phyloP scores from a whole-genome alignment of 2,888 invertebrate species.

The Volucella zonaria region DNA sequence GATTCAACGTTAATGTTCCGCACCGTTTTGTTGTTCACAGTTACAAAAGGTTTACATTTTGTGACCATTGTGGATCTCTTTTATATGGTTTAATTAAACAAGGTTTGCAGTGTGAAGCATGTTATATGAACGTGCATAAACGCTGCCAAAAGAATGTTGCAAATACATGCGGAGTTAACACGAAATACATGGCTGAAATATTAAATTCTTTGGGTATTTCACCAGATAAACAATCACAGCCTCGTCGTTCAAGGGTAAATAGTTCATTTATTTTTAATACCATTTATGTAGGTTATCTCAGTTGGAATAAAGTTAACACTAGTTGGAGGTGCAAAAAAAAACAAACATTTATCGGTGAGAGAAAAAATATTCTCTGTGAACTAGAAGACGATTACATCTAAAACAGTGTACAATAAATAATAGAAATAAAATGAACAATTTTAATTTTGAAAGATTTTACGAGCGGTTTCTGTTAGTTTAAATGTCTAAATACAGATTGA shows the following conservation, averaged over 20 bases:
- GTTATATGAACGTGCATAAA: conserved; percentile 99
- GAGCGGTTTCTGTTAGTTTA: too few species aligned
- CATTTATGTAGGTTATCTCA: too few species aligned
- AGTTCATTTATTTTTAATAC: conserved; percentile 18
- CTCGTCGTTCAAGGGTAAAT: conserved; percentile 85
- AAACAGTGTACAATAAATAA: too few species aligned
- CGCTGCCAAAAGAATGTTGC: conserved; percentile 99
- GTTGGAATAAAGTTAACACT: too few species aligned
- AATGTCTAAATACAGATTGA: too few species aligned
- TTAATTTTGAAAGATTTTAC: too few species aligned
- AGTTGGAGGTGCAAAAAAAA: too few species aligned
- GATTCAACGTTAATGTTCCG: conserved; percentile 99
- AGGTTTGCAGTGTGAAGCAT: conserved; percentile 98
- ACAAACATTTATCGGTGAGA: too few species aligned
- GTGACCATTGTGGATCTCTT: conserved; percentile 99
- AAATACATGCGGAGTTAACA: conserved; percentile 99
- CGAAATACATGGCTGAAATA: conserved; percentile 97
- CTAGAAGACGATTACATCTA: too few species aligned
- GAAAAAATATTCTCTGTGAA: too few species aligned
- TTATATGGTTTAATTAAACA: conserved; percentile 98
- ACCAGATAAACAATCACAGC: conserved; percentile 91
- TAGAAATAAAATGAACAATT: too few species aligned
- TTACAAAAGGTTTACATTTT: conserved; percentile 99
- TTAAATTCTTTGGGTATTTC: conserved; percentile 95
- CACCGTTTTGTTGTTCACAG: conserved; percentile 98